These are phyloP conservation scores for Saturnia japonica DNA, from an alignment of 2,888 invertebrate species.

Conservation along the genomic window DNA sequence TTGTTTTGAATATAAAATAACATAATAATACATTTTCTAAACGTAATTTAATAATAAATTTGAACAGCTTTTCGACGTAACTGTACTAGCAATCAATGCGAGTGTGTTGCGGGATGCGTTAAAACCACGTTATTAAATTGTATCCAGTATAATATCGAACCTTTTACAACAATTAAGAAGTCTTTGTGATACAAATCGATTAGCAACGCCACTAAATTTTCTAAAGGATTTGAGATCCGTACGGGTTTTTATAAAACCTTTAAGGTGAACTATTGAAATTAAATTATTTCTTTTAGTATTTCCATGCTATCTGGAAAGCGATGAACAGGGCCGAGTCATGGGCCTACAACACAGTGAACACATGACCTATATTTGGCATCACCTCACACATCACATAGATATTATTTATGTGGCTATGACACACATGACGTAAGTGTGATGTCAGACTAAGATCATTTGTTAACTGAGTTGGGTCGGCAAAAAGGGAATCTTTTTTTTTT, in stretches of 20 bases:
- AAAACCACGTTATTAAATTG: slow-evolving; percentile 28
- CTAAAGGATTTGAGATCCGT: slow-evolving; percentile 20
- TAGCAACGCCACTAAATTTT: slow-evolving; percentile 44
- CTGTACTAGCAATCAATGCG: slow-evolving; percentile 48
- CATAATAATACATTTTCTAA: no score
- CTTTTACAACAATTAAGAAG: slow-evolving; percentile 59
- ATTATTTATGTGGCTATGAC: no score
- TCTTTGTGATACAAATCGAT: slow-evolving; percentile 63
- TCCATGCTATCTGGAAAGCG: no score
- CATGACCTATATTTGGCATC: no score
- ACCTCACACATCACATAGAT: no score
- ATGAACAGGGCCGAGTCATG: no score
- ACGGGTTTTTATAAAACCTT: slow-evolving; percentile 7
- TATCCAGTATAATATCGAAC: slow-evolving; percentile 43
- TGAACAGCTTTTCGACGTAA: slow-evolving; percentile 35
- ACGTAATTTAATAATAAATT: background rate
- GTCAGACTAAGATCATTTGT: no score
- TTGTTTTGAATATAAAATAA: no score
- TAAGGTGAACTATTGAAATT: background rate
- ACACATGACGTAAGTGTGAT: no score
- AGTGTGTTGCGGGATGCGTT: slow-evolving; percentile 21
- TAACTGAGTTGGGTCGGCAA: no score
- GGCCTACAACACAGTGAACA: no score
- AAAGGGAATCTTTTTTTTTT: no score
- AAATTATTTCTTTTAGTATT: background rate